Evolutionary conservation across 2,797 vertebrate species (phyloP).

Genomic region (Notoglanidium macrostoma): DNA sequence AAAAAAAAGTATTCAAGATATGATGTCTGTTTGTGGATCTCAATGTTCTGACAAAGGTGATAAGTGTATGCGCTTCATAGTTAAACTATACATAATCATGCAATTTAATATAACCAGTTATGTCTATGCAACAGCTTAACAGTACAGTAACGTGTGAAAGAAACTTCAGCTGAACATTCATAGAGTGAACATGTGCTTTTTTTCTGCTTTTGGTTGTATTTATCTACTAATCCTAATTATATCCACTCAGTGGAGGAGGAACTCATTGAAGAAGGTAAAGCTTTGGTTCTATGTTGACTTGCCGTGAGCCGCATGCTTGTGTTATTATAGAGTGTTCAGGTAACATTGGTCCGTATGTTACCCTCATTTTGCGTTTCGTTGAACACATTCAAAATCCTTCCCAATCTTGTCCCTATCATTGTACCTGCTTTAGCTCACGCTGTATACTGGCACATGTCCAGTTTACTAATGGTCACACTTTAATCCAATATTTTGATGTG

Average conservation of each 20-base stretch:
- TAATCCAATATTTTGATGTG: background rate
- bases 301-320: slow-evolving; percentile 41
- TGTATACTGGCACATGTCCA: background rate
- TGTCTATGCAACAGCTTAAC: slow-evolving; percentile 2
- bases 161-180: background rate
- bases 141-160: background rate
- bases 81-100: slow-evolving; percentile 3
- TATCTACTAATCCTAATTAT: slow-evolving; percentile 63
- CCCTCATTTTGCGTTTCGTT: slow-evolving; percentile 1
- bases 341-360: background rate
- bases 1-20: background rate
- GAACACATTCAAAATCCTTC: background rate
- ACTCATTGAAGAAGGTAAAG: slow-evolving; percentile 61
- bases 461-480: slow-evolving; percentile 25
- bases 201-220: slow-evolving; percentile 38
- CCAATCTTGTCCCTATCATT: background rate
- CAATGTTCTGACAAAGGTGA: slow-evolving; percentile 57
- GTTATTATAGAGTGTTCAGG: background rate
- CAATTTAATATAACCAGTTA: background rate
- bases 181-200: slow-evolving; percentile 21
- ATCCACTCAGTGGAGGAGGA: slow-evolving; percentile 64
- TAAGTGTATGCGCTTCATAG: slow-evolving; percentile 16
- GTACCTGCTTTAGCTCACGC: background rate
- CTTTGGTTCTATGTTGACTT: slow-evolving; percentile 53
- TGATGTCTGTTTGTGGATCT: slow-evolving; percentile 38